Base-by-base conservation (phyloP, 1,140 invertebrate genomes). In the Centruroides sculpturatus region DNA sequence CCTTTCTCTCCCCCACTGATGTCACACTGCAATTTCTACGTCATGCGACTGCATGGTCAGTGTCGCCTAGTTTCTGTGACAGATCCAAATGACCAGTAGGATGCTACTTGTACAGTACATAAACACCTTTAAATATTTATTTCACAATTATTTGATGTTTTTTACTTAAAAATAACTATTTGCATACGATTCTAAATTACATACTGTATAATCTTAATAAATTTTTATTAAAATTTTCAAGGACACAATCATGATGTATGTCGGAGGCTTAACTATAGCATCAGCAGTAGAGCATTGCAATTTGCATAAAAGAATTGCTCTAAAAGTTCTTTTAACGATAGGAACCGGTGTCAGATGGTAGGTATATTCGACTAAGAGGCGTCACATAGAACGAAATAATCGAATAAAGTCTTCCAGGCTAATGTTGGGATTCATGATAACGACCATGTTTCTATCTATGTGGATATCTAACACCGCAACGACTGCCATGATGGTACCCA, bases 401-500 rank as follows among this genome's bases (percentile, higher is more conserved):
- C 5, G 41, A 41, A 41, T 6, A 41, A 5, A 41, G 3, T 41
- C 41, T 56, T 59, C 41, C 56, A 83, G 82, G 69, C 72, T 90
- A 55, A 83, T 88, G 69, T 79, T 85, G 60, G 87, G 87, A 1
- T 73, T 90, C 7, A 85, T 87, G 67, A 73, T 79, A 34, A 86
- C 87, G 0, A 88, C 86, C 0, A 86, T 85, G 78, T 84, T 89
- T 62, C 77, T 89, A 57, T 87, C 85, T 0, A 87, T 89, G 85
- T 90, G 87, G 87, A 86, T 90, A 35, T 85, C 84, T 0, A 90
- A 91, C 68, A 87, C 86, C 0, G 87, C 87, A 0, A 83, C 85
- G 6, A 85, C 85, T 0, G 86, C 87, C 5, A 87, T 90, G 85
- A 89, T 90, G 85, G 80, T 87, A 47, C 87, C 87, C 0, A 89